These are phyloP conservation scores for Capreolus pygargus DNA, from an alignment of 2,113 vertebrate genomes.

Conservation along the genomic window DNA sequence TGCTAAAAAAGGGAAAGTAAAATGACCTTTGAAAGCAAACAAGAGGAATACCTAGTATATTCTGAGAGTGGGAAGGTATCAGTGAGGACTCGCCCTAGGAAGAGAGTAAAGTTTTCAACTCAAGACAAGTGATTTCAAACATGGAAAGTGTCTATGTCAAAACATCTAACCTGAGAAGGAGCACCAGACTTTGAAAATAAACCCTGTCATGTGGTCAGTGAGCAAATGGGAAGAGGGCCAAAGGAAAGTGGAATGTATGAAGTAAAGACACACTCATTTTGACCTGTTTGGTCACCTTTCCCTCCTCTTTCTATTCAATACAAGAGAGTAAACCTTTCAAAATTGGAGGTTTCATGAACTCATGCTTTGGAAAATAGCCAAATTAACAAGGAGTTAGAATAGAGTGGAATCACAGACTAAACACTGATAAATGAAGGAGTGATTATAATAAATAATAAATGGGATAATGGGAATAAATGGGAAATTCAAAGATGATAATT, in stretches of 20 bases:
- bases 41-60: neutral
- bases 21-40: neutral
- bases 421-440: neutral
- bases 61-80: neutral
- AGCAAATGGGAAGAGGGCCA: neutral
- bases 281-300: neutral
- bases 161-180: neutral
- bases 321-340: neutral
- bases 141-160: neutral
- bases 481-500: neutral
- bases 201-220: neutral
- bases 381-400: neutral
- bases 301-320: neutral
- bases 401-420: neutral
- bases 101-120: neutral
- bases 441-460: neutral
- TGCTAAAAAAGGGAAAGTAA: neutral
- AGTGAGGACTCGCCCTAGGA: neutral
- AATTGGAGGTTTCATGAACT: too few species aligned
- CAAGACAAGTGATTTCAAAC: neutral
- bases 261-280: too few species aligned
- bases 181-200: neutral
- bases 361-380: neutral
- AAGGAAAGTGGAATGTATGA: neutral
- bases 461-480: neutral